phyloP scores from a whole-genome alignment of 2,888 invertebrate genomes.

The Amaurobius ferox region DNA sequence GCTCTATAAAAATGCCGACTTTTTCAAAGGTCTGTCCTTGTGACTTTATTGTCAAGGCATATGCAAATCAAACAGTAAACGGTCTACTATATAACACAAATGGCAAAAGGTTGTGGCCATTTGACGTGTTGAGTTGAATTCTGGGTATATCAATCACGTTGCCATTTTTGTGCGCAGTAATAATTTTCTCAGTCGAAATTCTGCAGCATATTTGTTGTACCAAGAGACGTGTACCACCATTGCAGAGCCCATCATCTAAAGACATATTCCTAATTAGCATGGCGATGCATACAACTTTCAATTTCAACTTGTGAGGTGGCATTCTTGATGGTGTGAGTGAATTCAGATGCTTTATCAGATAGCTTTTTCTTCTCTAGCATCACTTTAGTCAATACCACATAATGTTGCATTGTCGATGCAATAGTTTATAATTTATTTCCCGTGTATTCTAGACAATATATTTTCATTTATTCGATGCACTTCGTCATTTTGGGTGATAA shows the following conservation, averaged over 20 bases:
- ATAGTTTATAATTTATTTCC: not conserved
- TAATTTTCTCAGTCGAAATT: not conserved
- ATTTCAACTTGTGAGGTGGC: constrained; percentile 58
- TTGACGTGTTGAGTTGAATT: constrained; percentile 11
- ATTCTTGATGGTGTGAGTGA: constrained; percentile 48
- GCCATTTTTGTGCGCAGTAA: not conserved
- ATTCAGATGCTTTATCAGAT: constrained; percentile 38
- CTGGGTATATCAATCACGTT: not conserved
- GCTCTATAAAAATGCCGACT: constrained; percentile 4
- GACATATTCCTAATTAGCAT: constrained; percentile 17
- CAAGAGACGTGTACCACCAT: constrained; percentile 6
- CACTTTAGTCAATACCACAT: constrained; percentile 1
- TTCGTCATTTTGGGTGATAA: constrained; percentile 24
- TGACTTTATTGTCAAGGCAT: constrained; percentile 16
- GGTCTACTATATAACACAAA: constrained; percentile 15
- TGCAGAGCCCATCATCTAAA: not conserved
- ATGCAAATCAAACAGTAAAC: not conserved
- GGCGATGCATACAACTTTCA: constrained; percentile 22
- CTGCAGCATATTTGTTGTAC: not conserved
- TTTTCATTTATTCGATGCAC: constrained; percentile 17
- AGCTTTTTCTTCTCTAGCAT: constrained; percentile 20
- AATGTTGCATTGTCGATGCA: constrained; percentile 23
- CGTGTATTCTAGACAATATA: constrained; percentile 10
- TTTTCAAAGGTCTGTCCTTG: constrained; percentile 16
- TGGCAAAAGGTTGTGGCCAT: not conserved